Percentiles rank a stretch among this genome's conserved stretches.
Evolutionary conservation across 1,140 invertebrate species (phyloP).

Genomic region (Neomicropteryx cornuta): DNA sequence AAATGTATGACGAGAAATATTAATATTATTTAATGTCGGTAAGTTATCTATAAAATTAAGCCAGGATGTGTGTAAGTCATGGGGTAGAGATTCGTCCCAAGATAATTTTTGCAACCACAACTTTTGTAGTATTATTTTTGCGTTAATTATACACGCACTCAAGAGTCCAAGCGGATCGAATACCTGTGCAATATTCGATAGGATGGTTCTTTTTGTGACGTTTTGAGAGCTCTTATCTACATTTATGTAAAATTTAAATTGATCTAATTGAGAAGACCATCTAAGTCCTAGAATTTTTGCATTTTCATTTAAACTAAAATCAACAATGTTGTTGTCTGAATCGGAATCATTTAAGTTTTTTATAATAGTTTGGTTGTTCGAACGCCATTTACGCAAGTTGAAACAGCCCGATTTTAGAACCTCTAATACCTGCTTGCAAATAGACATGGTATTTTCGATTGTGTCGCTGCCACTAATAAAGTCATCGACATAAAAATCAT

Average conservation of each 20-base stretch:
- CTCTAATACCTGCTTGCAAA: constrained; percentile 14
- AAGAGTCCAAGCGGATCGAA: constrained; percentile 31
- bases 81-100: constrained; percentile 17
- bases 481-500: constrained; percentile 37
- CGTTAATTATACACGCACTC: constrained; percentile 13
- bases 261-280: constrained; percentile 13
- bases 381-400: constrained; percentile 20
- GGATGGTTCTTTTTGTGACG: constrained; percentile 24
- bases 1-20: constrained; percentile 7
- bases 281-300: constrained; percentile 18
- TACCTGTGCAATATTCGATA: constrained; percentile 19
- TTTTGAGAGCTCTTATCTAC: not conserved
- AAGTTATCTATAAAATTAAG: constrained; percentile 5
- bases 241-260: constrained; percentile 14
- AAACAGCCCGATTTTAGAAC: constrained; percentile 13
- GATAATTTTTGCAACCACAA: constrained; percentile 18
- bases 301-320: constrained; percentile 6
- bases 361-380: constrained; percentile 9
- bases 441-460: constrained; percentile 9
- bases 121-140: constrained; percentile 23
- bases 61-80: constrained; percentile 9
- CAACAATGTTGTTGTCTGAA: constrained; percentile 6
- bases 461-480: constrained; percentile 20
- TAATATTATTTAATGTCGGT: constrained; percentile 1
- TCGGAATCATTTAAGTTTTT: not conserved